A percentile compares a stretch with the other conserved stretches of the same genome.
These are phyloP conservation scores for Hippolais icterina DNA, from an alignment of 2,113 vertebrate genomes.

Conservation along the genomic window DNA sequence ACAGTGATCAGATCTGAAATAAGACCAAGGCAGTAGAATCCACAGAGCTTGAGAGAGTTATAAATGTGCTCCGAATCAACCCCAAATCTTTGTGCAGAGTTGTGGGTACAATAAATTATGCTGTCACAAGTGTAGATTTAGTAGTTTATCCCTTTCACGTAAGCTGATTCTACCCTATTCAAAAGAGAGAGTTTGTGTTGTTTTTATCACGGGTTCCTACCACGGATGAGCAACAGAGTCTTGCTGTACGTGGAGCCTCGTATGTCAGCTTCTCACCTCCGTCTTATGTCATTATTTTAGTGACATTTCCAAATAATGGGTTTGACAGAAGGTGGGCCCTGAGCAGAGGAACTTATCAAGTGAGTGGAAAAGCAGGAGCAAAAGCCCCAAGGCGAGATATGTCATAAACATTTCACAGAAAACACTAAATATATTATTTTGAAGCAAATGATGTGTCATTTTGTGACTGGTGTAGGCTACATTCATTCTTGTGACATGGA, in stretches of 20 bases:
- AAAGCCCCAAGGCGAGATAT: neutral
- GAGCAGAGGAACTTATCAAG: neutral
- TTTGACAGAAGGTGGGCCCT: neutral
- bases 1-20: neutral
- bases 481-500: neutral
- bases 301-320: neutral
- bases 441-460: neutral
- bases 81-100: neutral
- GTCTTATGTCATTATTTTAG: neutral
- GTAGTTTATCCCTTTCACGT: neutral
- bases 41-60: neutral
- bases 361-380: neutral
- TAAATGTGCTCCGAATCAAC: neutral
- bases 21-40: neutral
- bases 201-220: neutral
- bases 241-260: accelerated
- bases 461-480: neutral
- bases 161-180: neutral
- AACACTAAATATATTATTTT: neutral
- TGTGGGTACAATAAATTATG: neutral
- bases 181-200: neutral
- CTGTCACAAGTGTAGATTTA: neutral
- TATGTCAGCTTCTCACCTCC: neutral
- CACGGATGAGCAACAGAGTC: neutral
- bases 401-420: neutral